Base-by-base conservation (phyloP, 2,113 vertebrate species). In the Willisornis vidua region DNA sequence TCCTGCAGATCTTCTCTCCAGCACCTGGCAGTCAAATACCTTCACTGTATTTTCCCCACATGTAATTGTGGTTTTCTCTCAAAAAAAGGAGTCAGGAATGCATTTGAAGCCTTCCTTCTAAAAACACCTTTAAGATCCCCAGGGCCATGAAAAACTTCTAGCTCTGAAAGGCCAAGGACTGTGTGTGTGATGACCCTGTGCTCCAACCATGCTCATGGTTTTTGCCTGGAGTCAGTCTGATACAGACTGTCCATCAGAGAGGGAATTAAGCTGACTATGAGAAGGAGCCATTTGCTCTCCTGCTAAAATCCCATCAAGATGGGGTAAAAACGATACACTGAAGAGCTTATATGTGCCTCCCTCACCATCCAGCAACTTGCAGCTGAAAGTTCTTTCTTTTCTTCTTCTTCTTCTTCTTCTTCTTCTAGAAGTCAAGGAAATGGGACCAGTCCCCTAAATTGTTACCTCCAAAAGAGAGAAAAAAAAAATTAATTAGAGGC, bases 1-100 rank as follows among this genome's bases (percentile, higher is more conserved):
- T 96, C 49, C 59, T 90, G 48, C n/a, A 80, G 57, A 57, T 83
- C 71, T 48, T 72, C 66, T 67, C 59, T 94, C 52, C 63, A 84
- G 72, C 0, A 1, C 61, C 72, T 90, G 87, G 63, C 82, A 90
- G 62, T 33, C 48, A 88, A 77, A 95, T 77, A 39, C 31, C 58
- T 85, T 83, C 24, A 9, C 76, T 90, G 9, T 74, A 24, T 65
- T 88, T 52, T 93, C 51, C 54, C 59, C 63, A 55, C 63, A 52
- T 90, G 46, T 77, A 91, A 85, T 80, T 95, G 87, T 93, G 81
- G 74, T 87, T 91, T 87, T n/a, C 23, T 83, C 51, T 82, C 45
- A 75, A n/a, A 65, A 91, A 75, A 61, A 61, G 7, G 12, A 96
- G 33, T 73, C n/a, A 73, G 78, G 85, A 94, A 85, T 87, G 77